Conservation (phyloP, 2,888 invertebrate genomes). For the Drosophila infuscata region DNA sequence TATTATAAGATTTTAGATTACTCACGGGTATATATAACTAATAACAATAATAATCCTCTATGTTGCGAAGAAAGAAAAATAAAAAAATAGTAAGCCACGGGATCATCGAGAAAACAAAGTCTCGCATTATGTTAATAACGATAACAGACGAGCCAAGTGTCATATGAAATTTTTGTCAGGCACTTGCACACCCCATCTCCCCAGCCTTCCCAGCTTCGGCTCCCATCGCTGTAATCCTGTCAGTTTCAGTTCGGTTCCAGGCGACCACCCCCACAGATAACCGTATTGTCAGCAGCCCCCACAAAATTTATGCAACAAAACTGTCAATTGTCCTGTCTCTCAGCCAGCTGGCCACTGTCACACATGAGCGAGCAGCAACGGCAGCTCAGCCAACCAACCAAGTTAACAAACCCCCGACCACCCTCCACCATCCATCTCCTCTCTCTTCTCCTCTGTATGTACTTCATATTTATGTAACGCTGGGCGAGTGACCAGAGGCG, state of each 20-base stretch:
- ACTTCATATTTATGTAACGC: conserved; percentile 57
- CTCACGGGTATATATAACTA: not conserved
- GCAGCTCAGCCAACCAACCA: conserved; percentile 47
- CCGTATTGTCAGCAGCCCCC: conserved; percentile 44
- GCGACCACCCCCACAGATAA: conserved; percentile 1
- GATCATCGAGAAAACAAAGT: conserved; percentile 42
- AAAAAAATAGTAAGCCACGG: conserved; percentile 22
- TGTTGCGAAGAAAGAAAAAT: conserved; percentile 5
- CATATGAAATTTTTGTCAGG: conserved; percentile 48
- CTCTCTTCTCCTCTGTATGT: not conserved
- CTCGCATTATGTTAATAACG: conserved; percentile 50
- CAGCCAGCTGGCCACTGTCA: conserved; percentile 66
- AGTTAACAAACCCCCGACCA: conserved; percentile 27
- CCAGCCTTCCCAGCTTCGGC: not conserved
- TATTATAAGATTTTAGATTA: not conserved
- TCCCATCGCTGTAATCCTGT: conserved; percentile 40
- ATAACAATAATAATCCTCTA: conserved; percentile 20
- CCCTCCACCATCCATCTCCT: too few relatives aligned
- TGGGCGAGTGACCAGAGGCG: conserved; percentile 39
- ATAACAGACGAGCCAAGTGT: conserved; percentile 39
- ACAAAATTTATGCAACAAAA: conserved; percentile 69
- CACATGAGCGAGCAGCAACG: conserved; percentile 58
- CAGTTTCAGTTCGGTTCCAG: conserved; percentile 42
- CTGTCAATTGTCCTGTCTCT: conserved; percentile 60
- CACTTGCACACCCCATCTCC: conserved; percentile 5